These are phyloP conservation scores for Metacarcinus magister DNA, from an alignment of 2,888 invertebrate genomes.

Conservation along the genomic window DNA sequence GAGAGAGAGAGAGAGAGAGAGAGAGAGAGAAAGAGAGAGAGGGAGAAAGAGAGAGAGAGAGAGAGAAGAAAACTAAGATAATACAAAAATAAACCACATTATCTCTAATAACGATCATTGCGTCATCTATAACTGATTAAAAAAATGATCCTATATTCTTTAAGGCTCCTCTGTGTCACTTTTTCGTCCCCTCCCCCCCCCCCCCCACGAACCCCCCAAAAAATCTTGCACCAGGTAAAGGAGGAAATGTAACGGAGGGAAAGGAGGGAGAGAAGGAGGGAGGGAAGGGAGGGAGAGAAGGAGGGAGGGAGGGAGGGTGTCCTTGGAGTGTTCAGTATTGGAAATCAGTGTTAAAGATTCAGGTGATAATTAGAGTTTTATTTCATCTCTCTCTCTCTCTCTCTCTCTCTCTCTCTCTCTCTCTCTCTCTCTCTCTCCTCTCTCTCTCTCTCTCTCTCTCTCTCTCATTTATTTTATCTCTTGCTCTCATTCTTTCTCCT, in stretches of 20 bases:
- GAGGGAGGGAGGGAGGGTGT: not conserved
- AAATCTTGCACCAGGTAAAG: not conserved
- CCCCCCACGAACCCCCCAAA: no score
- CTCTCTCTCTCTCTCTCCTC: no score
- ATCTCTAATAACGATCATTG: no score
- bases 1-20: conserved; percentile 47
- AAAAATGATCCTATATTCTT: no score
- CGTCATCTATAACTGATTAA: no score
- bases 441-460: not conserved
- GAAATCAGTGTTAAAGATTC: not conserved
- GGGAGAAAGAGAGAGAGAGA: not conserved
- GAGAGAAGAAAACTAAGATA: not conserved
- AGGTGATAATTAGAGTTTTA: no score
- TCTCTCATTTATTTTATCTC: not conserved
- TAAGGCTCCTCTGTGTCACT: no score
- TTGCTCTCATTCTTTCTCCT: no score
- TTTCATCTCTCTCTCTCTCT: not conserved
- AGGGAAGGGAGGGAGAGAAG: not conserved
- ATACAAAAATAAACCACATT: no score
- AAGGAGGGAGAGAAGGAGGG: not conserved
- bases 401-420: no score
- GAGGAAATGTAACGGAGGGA: not conserved
- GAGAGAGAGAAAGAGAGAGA: not conserved
- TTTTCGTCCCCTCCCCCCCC: no score
- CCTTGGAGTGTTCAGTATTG: not conserved